A percentile compares a stretch with the other conserved stretches of the same genome.
phyloP scores from a whole-genome alignment of 2,797 vertebrate species.

The Microctenopoma steveboyesi region DNA sequence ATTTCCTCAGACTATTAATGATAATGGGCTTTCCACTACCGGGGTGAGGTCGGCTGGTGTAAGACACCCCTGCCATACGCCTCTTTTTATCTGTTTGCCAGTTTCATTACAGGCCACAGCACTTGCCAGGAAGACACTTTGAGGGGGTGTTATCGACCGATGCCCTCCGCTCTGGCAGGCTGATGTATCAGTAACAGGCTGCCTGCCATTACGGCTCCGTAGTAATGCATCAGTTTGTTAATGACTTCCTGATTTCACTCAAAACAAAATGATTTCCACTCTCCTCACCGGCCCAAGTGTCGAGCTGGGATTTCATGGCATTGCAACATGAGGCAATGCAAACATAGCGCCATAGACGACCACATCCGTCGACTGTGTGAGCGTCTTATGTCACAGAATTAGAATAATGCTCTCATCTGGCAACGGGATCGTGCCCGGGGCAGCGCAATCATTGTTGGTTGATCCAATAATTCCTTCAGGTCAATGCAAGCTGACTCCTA shows the following conservation, averaged over 20 bases:
- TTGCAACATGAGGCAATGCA: not conserved
- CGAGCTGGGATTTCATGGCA: conserved; percentile 33
- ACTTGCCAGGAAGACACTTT: conserved; percentile 63
- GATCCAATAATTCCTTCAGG: too few species aligned
- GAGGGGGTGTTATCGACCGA: conserved; percentile 55
- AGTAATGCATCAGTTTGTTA: conserved; percentile 62
- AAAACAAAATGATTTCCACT: conserved; percentile 55
- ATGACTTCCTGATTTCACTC: conserved; percentile 62
- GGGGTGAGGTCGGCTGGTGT: conserved; percentile 43
- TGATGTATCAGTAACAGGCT: conserved; percentile 56
- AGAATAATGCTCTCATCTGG: too few species aligned
- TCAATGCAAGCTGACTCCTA: too few species aligned
- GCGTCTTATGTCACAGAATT: conserved; percentile 1
- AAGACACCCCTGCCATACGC: conserved; percentile 35
- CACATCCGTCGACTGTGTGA: conserved; percentile 28
- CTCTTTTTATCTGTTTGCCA: conserved; percentile 38
- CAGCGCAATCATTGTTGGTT: too few species aligned
- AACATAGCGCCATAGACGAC: conserved; percentile 20
- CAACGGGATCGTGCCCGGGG: too few species aligned
- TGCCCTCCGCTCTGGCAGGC: conserved; percentile 42
- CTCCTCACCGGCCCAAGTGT: conserved; percentile 38
- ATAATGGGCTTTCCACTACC: conserved; percentile 68
- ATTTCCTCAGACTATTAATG: conserved; percentile 71
- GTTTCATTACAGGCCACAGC: conserved; percentile 56
- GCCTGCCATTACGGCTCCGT: conserved; percentile 47